Evolutionary conservation across 2,888 invertebrate genomes (phyloP).

Genomic region (Cataglyphis albicans): DNA sequence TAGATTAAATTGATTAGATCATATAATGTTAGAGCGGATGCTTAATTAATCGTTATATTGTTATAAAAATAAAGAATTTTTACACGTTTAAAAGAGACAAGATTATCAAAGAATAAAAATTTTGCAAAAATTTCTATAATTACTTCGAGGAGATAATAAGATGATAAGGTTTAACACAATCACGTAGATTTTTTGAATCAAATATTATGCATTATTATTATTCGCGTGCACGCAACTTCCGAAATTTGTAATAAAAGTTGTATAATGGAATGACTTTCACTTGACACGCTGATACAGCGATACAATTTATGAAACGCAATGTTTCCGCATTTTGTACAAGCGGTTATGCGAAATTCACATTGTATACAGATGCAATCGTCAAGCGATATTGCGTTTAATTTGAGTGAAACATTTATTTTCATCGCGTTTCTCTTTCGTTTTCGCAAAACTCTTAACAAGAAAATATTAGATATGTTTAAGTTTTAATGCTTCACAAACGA

Average conservation of each 20-base stretch:
- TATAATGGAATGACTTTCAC: constrained; percentile 14
- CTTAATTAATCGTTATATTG: not conserved
- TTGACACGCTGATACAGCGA: not conserved
- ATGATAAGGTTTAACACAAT: constrained; percentile 10
- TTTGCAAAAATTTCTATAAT: constrained; percentile 11
- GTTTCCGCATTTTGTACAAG: not conserved
- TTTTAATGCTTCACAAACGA: constrained; percentile 28
- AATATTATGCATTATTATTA: constrained; percentile 24
- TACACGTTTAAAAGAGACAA: not conserved
- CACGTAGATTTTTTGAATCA: constrained; percentile 20
- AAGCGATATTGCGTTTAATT: not conserved
- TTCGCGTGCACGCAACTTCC: not conserved
- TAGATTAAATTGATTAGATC: not conserved
- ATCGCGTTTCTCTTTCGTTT: not conserved
- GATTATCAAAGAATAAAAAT: not conserved
- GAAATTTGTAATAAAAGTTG: constrained; percentile 24
- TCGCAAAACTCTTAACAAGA: not conserved
- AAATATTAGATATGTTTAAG: constrained; percentile 5
- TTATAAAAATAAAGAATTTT: not conserved
- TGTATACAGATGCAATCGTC: constrained; percentile 2
- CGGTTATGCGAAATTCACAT: constrained; percentile 17
- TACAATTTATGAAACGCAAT: not conserved
- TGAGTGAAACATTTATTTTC: not conserved
- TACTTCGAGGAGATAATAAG: constrained; percentile 7
- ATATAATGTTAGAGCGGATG: not conserved